Evolutionary conservation across 1,140 invertebrate genomes (phyloP), one percentile per base, ranked within the genome.

Genomic region (Cotesia typhae): DNA sequence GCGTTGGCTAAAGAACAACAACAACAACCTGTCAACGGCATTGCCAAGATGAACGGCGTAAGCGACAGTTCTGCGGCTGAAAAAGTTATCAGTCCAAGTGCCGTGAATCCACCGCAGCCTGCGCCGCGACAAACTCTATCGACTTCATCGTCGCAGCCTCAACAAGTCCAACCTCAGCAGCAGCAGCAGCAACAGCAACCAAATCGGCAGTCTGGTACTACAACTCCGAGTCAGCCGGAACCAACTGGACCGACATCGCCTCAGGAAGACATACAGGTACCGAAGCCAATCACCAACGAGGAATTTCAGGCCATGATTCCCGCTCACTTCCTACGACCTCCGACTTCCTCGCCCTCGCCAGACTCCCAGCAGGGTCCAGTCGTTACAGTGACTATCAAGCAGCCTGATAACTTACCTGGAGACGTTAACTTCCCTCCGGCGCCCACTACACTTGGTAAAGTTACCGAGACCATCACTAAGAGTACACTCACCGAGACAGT

Each of bases 291-390:
- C 88, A 95, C 94, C 87, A 95, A 93, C 89, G 94, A 95, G 89
- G 94, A 95, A 87, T 95, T 96, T 90, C 93, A 95, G 91, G 94
- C 94, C 85, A 94, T 96, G 94, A 96, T 96, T 80, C 94, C 95
- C 78, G 91, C 93, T 82, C 94, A 94, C 88, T 95, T 96, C 90
- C 91, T 94, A 74, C 84, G 88, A 88, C 81, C 89, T 87, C 78
- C 90, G 88, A 86, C 85, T 82, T 88, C 87, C 88, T 83, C 85
- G 79, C 83, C 81, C 80, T 86, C 87, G 71, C 84, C 84, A 80
- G 82, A 85, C 65, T 83, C 81, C 80, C 83, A 86, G 83, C 82
- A 84, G 71, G 88, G 88, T 73, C 84, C 89, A 65, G 88, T 89
- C 70, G 91, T 92, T 60, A 91, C 90, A 20, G 90, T 93, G 70